Conservation (phyloP, 2,113 vertebrate genomes). For the Hippocampus guttulatus region DNA sequence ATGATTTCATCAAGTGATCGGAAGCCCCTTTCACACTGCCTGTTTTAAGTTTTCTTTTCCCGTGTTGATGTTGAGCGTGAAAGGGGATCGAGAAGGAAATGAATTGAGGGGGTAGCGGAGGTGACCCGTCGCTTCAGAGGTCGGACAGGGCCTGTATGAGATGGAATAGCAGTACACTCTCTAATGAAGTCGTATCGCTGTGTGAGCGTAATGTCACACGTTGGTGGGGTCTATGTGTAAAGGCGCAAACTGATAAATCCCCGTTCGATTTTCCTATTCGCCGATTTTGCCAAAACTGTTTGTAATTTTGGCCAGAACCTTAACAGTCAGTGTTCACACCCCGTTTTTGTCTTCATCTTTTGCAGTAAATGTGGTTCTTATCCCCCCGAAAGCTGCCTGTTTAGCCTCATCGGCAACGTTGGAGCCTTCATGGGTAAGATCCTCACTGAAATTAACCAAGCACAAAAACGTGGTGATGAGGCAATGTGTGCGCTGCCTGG, state of each 20-base stretch:
- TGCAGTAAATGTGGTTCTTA: constrained; percentile 87
- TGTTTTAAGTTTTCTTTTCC: neutral
- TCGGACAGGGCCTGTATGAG: neutral
- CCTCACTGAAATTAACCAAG: neutral
- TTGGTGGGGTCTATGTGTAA: neutral
- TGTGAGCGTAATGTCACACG: neutral
- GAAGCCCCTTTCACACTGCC: neutral
- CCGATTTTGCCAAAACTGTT: neutral
- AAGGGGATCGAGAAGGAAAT: too few species aligned
- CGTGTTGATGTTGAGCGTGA: too few species aligned
- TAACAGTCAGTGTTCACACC: neutral
- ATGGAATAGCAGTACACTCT: neutral
- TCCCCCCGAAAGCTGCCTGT: constrained; percentile 90
- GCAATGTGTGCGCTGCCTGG: neutral
- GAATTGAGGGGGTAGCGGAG: neutral
- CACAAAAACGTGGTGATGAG: neutral
- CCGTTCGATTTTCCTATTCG: neutral
- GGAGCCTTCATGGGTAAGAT: constrained; percentile 91
- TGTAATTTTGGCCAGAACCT: neutral
- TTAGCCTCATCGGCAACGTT: constrained; percentile 88
- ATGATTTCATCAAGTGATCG: neutral
- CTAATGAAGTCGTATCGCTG: neutral
- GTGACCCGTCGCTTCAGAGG: neutral
- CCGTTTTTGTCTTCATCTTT: constrained; percentile 14
- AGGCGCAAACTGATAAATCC: neutral